Conservation (phyloP, 1,140 invertebrate species). For the Drosophila sturtevanti region DNA sequence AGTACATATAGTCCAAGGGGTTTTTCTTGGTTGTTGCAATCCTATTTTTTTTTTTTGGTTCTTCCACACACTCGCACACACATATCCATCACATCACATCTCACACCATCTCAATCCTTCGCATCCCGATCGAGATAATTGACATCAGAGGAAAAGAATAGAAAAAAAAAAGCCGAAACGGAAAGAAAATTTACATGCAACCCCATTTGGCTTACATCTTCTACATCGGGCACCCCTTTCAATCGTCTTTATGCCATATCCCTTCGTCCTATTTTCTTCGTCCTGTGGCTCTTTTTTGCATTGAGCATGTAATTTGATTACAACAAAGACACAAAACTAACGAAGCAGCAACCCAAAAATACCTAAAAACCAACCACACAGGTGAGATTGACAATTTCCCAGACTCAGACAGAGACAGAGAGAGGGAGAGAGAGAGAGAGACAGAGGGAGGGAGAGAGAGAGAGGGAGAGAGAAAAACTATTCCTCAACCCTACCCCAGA, state of each 20-base stretch:
- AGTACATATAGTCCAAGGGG: background rate
- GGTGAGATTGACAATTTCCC: constrained; percentile 57
- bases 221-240: constrained; percentile 8
- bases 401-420: too few species aligned
- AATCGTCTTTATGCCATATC: constrained; percentile 6
- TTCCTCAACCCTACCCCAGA: background rate
- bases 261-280: background rate
- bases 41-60: background rate
- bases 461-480: too few species aligned
- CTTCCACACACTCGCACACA: too few species aligned
- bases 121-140: constrained; percentile 60
- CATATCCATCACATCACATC: constrained; percentile 18
- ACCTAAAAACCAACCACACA: constrained; percentile 13
- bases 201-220: background rate
- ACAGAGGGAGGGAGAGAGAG: too few species aligned
- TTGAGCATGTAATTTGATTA: constrained; percentile 74
- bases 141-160: constrained; percentile 49
- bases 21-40: constrained; percentile 35
- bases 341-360: constrained; percentile 24
- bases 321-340: constrained; percentile 38
- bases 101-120: constrained; percentile 29
- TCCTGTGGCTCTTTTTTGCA: constrained; percentile 39
- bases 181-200: constrained; percentile 65
- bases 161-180: background rate
- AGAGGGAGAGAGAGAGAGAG: too few species aligned